Evolutionary conservation across 2,113 vertebrate genomes (phyloP).

Genomic region (Tamias sibiricus): DNA sequence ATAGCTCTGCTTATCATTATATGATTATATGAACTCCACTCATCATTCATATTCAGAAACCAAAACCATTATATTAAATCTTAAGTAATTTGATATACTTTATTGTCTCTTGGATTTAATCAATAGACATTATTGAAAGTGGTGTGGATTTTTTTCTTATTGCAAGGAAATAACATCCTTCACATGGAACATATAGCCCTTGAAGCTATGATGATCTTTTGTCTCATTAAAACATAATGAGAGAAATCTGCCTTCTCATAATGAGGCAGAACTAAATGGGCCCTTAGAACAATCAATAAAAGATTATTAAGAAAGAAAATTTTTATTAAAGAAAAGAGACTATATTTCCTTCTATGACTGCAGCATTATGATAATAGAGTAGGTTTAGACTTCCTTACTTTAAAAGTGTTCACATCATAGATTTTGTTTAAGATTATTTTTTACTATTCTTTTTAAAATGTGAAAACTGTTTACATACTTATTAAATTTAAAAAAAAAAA

Average conservation of each 20-base stretch:
- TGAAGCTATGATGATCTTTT: constrained; percentile 75
- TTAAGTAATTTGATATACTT: constrained; percentile 73
- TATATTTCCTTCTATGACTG: constrained; percentile 77
- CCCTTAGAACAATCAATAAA: constrained; percentile 85
- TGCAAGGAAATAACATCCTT: constrained; percentile 78
- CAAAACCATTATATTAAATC: constrained; percentile 76
- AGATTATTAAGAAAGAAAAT: constrained; percentile 82
- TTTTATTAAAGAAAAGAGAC: constrained; percentile 78
- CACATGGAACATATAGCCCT: constrained; percentile 65
- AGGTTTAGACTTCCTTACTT: constrained; percentile 23
- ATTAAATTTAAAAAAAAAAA: background rate
- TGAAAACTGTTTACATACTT: background rate
- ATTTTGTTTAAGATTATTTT: constrained; percentile 67
- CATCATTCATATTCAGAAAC: constrained; percentile 62
- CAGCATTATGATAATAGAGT: constrained; percentile 55
- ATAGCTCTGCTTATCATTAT: background rate
- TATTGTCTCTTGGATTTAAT: constrained; percentile 80
- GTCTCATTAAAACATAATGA: constrained; percentile 86
- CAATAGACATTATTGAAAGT: constrained; percentile 76
- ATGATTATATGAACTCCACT: constrained; percentile 70
- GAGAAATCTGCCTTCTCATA: constrained; percentile 78
- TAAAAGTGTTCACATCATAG: constrained; percentile 49
- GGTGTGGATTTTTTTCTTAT: constrained; percentile 62
- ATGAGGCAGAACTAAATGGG: constrained; percentile 83
- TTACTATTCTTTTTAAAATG: constrained; percentile 46